Conservation (phyloP, 2,113 vertebrate genomes). For the Podarcis raffonei region DNA sequence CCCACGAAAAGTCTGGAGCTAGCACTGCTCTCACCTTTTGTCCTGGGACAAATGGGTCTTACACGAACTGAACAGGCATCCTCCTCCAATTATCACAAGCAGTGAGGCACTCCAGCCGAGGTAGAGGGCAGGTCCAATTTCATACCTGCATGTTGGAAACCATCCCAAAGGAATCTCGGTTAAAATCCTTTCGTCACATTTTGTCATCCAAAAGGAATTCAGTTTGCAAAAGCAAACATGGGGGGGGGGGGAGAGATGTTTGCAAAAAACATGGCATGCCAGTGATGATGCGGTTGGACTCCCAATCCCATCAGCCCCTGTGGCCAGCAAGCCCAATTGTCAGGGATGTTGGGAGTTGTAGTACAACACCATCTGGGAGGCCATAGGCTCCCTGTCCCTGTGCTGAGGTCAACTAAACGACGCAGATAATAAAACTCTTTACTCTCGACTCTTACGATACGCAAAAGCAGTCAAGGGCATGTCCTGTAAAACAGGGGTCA, state of each 20-base stretch:
- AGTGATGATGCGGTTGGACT: too few relatives aligned
- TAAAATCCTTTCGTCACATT: too few relatives aligned
- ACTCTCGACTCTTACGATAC: neutral
- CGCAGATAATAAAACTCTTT: neutral
- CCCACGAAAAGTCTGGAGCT: neutral
- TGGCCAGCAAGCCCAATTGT: too few relatives aligned
- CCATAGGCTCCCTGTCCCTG: too few relatives aligned
- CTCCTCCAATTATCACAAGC: conserved; percentile 82
- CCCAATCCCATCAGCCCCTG: too few relatives aligned
- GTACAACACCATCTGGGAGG: too few relatives aligned
- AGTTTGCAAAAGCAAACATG: too few relatives aligned
- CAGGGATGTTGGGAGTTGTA: too few relatives aligned
- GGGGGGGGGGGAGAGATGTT: too few relatives aligned
- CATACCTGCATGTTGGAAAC: conserved; percentile 76
- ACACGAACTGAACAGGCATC: conserved; percentile 79
- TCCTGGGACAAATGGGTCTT: conserved; percentile 24
- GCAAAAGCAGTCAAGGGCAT: neutral
- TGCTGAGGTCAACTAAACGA: neutral
- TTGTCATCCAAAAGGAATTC: too few relatives aligned
- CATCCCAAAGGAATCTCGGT: neutral
- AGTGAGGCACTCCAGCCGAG: conserved; percentile 88
- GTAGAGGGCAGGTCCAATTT: conserved; percentile 88
- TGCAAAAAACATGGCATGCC: too few relatives aligned
- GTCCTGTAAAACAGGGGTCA: neutral
- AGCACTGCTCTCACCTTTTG: conserved; percentile 23